Evolutionary conservation across 2,113 vertebrate genomes (phyloP), one percentile per base, ranked within the genome.

Genomic region (Isichthys henryi): DNA sequence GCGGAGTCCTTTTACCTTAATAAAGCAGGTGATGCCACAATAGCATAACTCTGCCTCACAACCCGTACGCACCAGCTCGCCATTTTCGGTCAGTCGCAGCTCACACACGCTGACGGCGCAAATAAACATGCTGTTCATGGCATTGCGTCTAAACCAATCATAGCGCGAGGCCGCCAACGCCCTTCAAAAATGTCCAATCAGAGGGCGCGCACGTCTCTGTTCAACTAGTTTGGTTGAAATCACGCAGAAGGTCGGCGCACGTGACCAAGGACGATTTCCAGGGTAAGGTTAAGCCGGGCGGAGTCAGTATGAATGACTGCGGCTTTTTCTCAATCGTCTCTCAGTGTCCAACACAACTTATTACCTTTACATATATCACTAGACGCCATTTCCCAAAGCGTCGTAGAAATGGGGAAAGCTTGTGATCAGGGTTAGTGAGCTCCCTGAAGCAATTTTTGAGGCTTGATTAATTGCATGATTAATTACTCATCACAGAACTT

Each of bases 31-130:
- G 92, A 92, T 58, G 91, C 91, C 89, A 95, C 53, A 5, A 93
- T 3, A 0, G 48, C 93, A 90, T 92, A 94, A 92, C 94, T 95
- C 90, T 94, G 94, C 88, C 92, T 92, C 49, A 93, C 90, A 0
- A 90, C 93, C 62, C 95, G 94, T 0, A 93, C 93, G 90, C 95
- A 96, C 94, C 93, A 92, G 35, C 92, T 94, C 92, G 95, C 95
- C 96, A 96, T 96, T 90, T 94, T 95, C 10, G 35, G 77, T 85
- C 19, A 7, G 27, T 43, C 15, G 19, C 50, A 35, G 52, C 39
- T 89, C 19, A 87, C 77, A 88, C 88, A 77, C 89, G 84, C 77
- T 77, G 49, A 86, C 48, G 58, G 50, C 35, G 31, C n/a, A 4
- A 1, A 56, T 13, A n/a, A 39, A 31, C 52, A 0, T 15, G 17